Evolutionary conservation across 2,888 invertebrate species (phyloP), one percentile per base, ranked within the genome.

Genomic region (Dolichopus griseipennis): DNA sequence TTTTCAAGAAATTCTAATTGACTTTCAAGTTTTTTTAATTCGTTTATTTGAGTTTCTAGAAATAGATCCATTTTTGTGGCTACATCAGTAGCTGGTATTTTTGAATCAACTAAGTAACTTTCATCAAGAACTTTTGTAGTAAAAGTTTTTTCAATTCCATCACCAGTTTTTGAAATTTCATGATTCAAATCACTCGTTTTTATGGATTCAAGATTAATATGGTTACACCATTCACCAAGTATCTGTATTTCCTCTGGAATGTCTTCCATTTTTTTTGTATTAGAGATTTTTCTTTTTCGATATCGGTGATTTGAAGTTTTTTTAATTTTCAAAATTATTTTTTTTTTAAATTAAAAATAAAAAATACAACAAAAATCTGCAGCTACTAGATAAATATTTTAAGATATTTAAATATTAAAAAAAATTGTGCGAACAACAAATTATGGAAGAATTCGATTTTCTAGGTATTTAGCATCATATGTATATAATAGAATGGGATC

Each of bases 41-140:
- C 97, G 78, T 95, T 95, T 72, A 96, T 84, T 81, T 98, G 97
- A 73, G 98, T 95, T 82, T 98, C 98, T 6, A 95, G 96, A 85
- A 97, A 96, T 66, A 97, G 84, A 83, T 96, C 96, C 2, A 86
- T 86, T 80, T 87, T 87, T 72, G 86, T 86, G n/a, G n/a, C n/a
- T 72, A 85, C 85, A 74, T 86, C 86, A n/a, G n/a, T n/a, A n/a
- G n/a, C n/a, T 15, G 86, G 86, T 41, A 86, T 85, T 69, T 84
- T 84, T 18, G 86, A 76, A 72, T 86, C 86, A 37, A 8, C 8
- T 74, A 83, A 76, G 77, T 84, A n/a, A n/a, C 77, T 75, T 83
- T 81, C 79, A n/a, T 85, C 78, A 74, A 82, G 74, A 72, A 85
- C 81, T 74, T 83, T 82, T 64, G 83, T 72, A 10, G 81, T 81